phyloP scores from a whole-genome alignment of 2,113 vertebrate species.

The Columbina picui region DNA sequence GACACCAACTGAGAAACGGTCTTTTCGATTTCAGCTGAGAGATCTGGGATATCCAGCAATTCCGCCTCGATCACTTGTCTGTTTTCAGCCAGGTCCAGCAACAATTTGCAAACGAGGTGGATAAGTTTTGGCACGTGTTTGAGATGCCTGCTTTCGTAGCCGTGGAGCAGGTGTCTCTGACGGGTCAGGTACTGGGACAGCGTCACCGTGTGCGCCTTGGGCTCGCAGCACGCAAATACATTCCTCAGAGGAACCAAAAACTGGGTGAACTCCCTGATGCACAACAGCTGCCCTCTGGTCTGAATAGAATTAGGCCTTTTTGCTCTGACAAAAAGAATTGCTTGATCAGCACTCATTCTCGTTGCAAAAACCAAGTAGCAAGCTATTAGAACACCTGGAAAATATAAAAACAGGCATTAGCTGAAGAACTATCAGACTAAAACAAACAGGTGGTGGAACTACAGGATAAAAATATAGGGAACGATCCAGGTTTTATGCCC shows the following conservation, averaged over 20 bases:
- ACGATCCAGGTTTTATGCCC: background rate
- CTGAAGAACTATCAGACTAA: background rate
- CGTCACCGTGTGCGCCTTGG: slow-evolving; percentile 84
- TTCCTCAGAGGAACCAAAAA: slow-evolving; percentile 90
- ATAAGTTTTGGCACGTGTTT: slow-evolving; percentile 93
- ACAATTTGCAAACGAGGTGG: slow-evolving; percentile 86
- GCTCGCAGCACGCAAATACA: slow-evolving; percentile 89
- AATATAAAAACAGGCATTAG: background rate
- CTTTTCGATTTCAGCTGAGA: slow-evolving; percentile 90
- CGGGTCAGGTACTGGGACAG: slow-evolving; percentile 91
- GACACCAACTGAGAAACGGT: slow-evolving; percentile 87
- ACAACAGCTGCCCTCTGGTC: slow-evolving; percentile 92
- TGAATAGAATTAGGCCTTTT: slow-evolving; percentile 96
- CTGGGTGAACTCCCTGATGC: slow-evolving; percentile 92
- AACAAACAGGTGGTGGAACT: background rate
- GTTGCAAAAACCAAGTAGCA: slow-evolving; percentile 96
- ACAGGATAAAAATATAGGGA: accelerated
- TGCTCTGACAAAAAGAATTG: slow-evolving; percentile 93
- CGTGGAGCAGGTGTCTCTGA: slow-evolving; percentile 93
- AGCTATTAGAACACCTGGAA: slow-evolving; percentile 90
- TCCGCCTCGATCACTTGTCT: slow-evolving; percentile 80
- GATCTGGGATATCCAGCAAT: slow-evolving; percentile 79
- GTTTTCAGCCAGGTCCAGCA: slow-evolving; percentile 89
- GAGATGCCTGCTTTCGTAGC: slow-evolving; percentile 93
- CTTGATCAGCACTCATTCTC: slow-evolving; percentile 95